Conservation (phyloP, 1,140 invertebrate genomes). For the Whitmania pigra region DNA sequence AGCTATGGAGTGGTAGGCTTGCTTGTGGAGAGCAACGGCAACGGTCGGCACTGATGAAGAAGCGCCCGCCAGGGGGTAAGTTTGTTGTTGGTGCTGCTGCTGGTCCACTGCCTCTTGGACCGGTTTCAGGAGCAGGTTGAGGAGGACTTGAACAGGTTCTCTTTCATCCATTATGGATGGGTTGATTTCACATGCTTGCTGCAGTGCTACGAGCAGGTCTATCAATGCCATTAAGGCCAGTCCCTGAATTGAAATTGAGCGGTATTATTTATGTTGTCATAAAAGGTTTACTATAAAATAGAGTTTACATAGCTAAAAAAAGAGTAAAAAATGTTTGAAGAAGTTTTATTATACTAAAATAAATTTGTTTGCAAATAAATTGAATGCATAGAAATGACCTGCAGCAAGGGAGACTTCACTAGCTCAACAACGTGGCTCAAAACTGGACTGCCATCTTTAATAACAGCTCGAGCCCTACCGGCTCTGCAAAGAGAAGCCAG, state of each 20-base stretch:
- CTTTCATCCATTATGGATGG: not conserved
- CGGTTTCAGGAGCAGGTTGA: not conserved
- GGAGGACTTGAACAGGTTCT: not conserved
- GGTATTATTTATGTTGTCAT: too few relatives aligned
- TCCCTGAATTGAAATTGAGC: not conserved
- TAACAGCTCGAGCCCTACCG: constrained; percentile 39
- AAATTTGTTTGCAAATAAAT: constrained; percentile 28
- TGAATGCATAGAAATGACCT: constrained; percentile 38
- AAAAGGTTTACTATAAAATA: too few relatives aligned
- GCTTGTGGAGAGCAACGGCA: not conserved
- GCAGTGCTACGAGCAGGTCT: not conserved
- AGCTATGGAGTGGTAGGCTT: constrained; percentile 54
- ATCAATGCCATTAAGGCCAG: not conserved
- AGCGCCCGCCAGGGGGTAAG: not conserved
- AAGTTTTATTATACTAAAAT: too few relatives aligned
- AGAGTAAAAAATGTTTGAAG: too few relatives aligned
- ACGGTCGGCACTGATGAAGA: not conserved
- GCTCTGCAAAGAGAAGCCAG: constrained; percentile 44
- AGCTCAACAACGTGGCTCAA: constrained; percentile 73
- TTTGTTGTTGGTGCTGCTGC: not conserved
- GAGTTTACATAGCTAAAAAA: too few relatives aligned
- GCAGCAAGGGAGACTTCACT: constrained; percentile 77
- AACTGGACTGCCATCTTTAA: constrained; percentile 39
- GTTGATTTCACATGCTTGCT: not conserved
- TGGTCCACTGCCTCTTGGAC: not conserved